These are phyloP conservation scores for Falco berigora DNA, from an alignment of 2,797 vertebrate species.

Conservation along the genomic window DNA sequence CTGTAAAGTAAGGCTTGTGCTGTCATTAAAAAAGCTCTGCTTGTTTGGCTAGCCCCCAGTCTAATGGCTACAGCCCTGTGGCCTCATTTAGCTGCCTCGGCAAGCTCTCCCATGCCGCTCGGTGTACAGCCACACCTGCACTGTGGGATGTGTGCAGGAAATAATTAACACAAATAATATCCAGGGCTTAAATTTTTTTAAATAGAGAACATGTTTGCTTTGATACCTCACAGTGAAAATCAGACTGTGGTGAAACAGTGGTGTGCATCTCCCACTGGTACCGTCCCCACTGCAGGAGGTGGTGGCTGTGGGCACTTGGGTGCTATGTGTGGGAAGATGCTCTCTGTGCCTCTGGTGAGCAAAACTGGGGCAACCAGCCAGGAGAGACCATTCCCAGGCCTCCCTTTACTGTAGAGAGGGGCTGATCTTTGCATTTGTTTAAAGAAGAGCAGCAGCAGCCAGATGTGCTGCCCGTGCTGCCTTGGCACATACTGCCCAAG, in stretches of 20 bases:
- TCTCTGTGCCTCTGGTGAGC: not conserved
- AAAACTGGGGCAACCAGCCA: not conserved
- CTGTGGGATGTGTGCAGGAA: not conserved
- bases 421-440: not conserved
- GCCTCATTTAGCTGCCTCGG: not conserved
- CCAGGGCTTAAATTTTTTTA: slow-evolving; percentile 1
- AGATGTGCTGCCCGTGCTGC: not conserved
- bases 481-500: not conserved
- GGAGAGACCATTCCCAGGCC: not conserved
- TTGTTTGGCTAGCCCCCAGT: not conserved
- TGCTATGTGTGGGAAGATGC: not conserved
- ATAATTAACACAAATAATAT: slow-evolving; percentile 11
- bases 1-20: not conserved
- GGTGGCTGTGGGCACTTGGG: not conserved
- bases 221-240: not conserved
- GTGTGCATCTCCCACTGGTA: not conserved
- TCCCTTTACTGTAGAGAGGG: not conserved
- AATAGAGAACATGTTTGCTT: not conserved
- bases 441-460: not conserved
- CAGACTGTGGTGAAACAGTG: not conserved
- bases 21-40: not conserved
- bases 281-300: not conserved
- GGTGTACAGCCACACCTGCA: not conserved
- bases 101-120: not conserved
- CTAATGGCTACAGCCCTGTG: not conserved